Conservation (phyloP, 2,113 vertebrate genomes). For the Tricholaema leucomelas region DNA sequence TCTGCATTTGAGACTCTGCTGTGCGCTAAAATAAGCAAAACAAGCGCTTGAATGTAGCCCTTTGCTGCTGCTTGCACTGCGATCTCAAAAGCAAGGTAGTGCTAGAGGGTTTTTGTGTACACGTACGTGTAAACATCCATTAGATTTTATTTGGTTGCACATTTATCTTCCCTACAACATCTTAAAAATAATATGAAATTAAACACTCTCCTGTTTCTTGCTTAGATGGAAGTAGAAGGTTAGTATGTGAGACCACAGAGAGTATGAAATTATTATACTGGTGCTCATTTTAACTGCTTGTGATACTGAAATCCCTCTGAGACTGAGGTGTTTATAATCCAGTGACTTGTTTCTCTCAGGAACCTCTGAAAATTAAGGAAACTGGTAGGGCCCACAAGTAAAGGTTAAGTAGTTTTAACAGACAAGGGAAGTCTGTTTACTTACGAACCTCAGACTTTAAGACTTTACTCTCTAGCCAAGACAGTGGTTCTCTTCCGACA, state of each 20-base stretch:
- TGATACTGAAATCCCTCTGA: background rate
- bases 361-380: background rate
- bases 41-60: background rate
- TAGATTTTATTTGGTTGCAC: background rate
- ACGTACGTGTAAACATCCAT: background rate
- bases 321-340: background rate
- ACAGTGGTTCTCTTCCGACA: background rate
- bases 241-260: background rate
- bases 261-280: background rate
- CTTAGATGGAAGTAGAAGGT: background rate
- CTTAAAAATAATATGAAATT: background rate
- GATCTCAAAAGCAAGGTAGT: background rate
- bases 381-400: background rate
- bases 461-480: background rate
- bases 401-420: background rate
- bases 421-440: background rate
- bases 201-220: background rate
- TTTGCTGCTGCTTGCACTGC: background rate
- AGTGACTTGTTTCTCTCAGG: background rate
- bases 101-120: fast-evolving
- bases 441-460: background rate
- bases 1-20: background rate
- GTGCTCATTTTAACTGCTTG: background rate
- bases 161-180: background rate
- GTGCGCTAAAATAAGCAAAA: slow-evolving; percentile 47